Base-by-base conservation (phyloP, 2,888 invertebrate species). In the Leucophora obtusa region DNA sequence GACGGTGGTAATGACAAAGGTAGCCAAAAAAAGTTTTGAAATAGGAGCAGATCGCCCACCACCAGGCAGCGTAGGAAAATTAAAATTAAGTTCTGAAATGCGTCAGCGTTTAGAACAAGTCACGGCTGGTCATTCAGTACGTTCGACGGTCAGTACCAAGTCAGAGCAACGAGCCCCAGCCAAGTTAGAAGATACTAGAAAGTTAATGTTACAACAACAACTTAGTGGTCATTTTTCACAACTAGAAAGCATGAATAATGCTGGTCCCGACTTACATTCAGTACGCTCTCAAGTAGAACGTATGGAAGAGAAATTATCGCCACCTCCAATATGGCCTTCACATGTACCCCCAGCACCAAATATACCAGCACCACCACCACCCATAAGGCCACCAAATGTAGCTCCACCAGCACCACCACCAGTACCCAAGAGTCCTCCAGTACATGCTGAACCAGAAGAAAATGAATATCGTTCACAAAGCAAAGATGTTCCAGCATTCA, bases 31-130 rank as follows among this genome's bases (percentile, higher is more conserved):
- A 76, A 94, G 95, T 82, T 95, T 96, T 85, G 96, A 96, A 88
- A 94, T 96, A 21, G 96, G 96, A 0, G 95, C 95, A 0, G 94
- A 95, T 75, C 92, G 96, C 51, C 96, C 96, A 0, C 94, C 95
- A 0, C 96, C 96, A 0, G 96, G 96, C 2, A 96, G 96, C 87
- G 95, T 97, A 5, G 97, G 97, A 0, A 97, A 97, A 89, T 90
- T 97, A 0, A 96, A 97, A 86, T 92, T 97, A 9, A 97, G 96
- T 87, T 95, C 96, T 0, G 97, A 97, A 91, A 97, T 97, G 97
- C 93, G 96, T 14, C 95, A 96, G 86, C 92, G 97, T 82, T 89
- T 97, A 78, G 97, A 97, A 88, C 93, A 95, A 88, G 96, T 97
- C 0, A 97, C 97, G 0, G 95, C 96, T 0, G 96, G 95, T 85